phyloP scores from a whole-genome alignment of 2,113 vertebrate genomes.

The Ceratotherium simum region DNA sequence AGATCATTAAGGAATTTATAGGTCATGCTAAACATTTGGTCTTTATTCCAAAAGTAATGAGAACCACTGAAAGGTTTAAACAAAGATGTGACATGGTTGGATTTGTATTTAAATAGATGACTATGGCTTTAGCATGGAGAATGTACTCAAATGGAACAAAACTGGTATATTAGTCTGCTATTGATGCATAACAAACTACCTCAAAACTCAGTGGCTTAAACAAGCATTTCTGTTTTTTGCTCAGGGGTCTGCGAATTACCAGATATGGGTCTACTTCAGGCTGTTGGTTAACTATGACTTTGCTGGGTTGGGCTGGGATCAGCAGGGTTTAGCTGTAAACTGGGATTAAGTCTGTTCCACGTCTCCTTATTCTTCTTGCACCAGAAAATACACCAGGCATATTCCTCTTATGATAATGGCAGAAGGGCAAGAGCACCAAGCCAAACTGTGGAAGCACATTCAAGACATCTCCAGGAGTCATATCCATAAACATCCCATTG shows the following conservation, averaged over 20 bases:
- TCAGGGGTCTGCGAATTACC: neutral
- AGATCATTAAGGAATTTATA: neutral
- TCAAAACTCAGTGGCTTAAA: neutral
- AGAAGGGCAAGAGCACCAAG: neutral
- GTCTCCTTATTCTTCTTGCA: neutral
- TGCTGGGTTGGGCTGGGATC: neutral
- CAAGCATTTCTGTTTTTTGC: neutral
- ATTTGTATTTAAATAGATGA: conserved; percentile 5
- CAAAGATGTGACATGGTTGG: neutral
- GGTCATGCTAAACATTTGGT: neutral
- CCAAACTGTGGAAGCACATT: neutral
- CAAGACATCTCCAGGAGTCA: neutral
- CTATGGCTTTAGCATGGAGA: neutral
- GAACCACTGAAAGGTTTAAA: conserved; percentile 11
- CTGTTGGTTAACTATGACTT: neutral
- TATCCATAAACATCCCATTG: neutral
- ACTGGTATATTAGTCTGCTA: neutral
- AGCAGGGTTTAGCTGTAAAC: neutral
- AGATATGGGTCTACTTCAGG: neutral
- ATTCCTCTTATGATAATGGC: neutral
- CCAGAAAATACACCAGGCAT: neutral
- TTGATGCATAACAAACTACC: neutral
- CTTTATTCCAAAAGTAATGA: conserved; percentile 2
- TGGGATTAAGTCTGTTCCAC: neutral
- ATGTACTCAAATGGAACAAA: neutral